Base-by-base conservation (phyloP, 2,797 vertebrate genomes). In the Psittacula echo region DNA sequence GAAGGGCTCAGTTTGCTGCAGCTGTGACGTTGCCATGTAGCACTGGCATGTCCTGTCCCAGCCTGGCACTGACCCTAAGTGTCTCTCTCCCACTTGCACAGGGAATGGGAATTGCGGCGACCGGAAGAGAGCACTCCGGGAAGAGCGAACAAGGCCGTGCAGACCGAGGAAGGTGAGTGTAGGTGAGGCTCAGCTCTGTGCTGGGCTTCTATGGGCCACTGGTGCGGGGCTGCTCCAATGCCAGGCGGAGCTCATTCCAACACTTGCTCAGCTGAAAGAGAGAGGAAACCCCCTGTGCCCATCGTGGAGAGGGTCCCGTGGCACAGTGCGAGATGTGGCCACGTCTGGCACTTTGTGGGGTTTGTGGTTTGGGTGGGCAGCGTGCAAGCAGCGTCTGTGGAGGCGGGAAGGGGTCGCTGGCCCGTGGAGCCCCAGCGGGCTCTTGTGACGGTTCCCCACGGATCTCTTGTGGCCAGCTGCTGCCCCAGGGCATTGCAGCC, bases 61-160 rank as follows among this genome's bases (percentile, higher is more conserved):
- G 45, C 45, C 18, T 51, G 22, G 47, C 7, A 5, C 18, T 84
- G 47, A 58, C 39, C 13, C 7, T 97, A 91, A 89, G 29, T 76
- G 10, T 11, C 32, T 47, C 51, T 75, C 71, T 93, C 39, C 80
- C 15, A 23, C 96, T 51, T 39, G 68, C 16, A 0, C 96, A 99
- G 99, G 97, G 99, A 99, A 87, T 98, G 99, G 7, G 98, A 98
- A 5, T 71, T 77, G 1, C 10, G 6, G 13, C 41, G 41, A 42
- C 41, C 97, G 96, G 74, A 97, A 89, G 97, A 42, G 98, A 37
- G 37, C 37, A 37, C 98, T 10, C 98, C 98, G 2, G 95, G 97
- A 32, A 98, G 96, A 39, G 97, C 97, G 0, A 98, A 98, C 90
- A 98, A 97, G 80, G 98, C 98, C 42, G 97, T 97, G 45, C 87